Base-by-base conservation (phyloP, 2,113 vertebrate genomes). In the Saguinus midas region DNA sequence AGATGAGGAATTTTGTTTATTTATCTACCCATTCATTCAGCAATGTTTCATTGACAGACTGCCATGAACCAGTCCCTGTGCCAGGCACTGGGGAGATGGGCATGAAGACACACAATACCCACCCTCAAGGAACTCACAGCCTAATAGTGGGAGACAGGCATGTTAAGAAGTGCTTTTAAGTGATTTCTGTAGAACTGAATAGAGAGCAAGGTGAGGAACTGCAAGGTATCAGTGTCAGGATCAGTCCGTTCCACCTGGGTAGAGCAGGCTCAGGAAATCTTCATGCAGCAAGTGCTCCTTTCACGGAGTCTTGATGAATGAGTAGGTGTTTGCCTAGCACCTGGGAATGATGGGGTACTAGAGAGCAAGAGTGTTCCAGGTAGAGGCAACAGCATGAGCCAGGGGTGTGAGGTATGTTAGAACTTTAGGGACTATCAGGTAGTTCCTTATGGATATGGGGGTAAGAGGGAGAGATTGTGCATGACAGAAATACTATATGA, bases 121-220 rank as follows among this genome's bases (percentile, higher is more conserved):
- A 17, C 66, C 52, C 85, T 66, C 27, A 8, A 7, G 55, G 72
- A 72, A 29, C 16, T 4, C 61, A 16, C 1, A 37, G 9, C 32
- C 57, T 64, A 20, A 3, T 18, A 13, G n/a, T 40, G 27, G 66
- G 68, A 92, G 52, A 23, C 23, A 55, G 40, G 23, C 11, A 5
- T 43, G n/a, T 66, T 61, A 52, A 73, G 27, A 82, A 88, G 23
- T 37, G 29, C 37, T 18, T n/a, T n/a, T 25, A 73, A 45, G 32
- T 45, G 83, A 32, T 75, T 91, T 50, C 95, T 87, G 16, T 37
- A 87, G 52, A 95, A 86, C 57, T 50, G 20, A 27, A 40, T 21
- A 37, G 29, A 61, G 82, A 58, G 50, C 52, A 73, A 76, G 6
- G 11, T 52, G 43, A 9, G 43, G 23, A 29, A 43, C 37, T 0